Evolutionary conservation across 2,113 vertebrate genomes (phyloP), one percentile per base, ranked within the genome.

Genomic region (Dicaeum eximium): DNA sequence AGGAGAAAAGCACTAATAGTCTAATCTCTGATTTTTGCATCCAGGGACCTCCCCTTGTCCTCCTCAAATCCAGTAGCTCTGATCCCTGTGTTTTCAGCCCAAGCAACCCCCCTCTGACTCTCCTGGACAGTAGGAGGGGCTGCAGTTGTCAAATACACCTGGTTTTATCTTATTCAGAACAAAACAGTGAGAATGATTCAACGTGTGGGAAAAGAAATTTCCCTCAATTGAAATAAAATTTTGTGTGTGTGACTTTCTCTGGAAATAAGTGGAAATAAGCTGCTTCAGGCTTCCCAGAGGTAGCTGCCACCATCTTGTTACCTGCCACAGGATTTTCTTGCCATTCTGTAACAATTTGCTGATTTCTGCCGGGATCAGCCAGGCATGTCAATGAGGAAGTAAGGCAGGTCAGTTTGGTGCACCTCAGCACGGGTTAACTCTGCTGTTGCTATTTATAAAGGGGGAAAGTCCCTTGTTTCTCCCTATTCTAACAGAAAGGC

Each of bases 401-500:
- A 13, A 57, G 42, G 81, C 64, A 4, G n/a, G 51, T 23, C 35
- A 24, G 42, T 65, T 91, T 8, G 1, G 57, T 75, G 89, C 81
- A 80, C 74, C 74, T 82, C 30, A 65, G 73, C 61, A 7, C 27
- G 58, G 91, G 31, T 40, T 75, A 70, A 82, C 33, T 40, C 77
- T 86, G 77, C 56, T 47, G 44, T 25, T 92, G 73, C 94, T 96
- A 91, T 96, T 96, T 95, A 90, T 90, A 93, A 74, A 25, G 12
- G 15, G 1, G 4, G n/a, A 90, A 86, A 87, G 19, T 74, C 77
- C 74, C 84, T 73, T 0, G 0, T 81, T 75, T 30, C 18, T 53
- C 35, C 3, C 1, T 7, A 2, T 47, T 77, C 35, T 56, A 58
- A 35, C 11, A 66, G 81, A 88, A 84, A 62, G 1, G 4, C 42